Percentiles rank a stretch among this genome's conserved stretches.
phyloP scores from a whole-genome alignment of 2,888 invertebrate genomes.

The Thera britannica region DNA sequence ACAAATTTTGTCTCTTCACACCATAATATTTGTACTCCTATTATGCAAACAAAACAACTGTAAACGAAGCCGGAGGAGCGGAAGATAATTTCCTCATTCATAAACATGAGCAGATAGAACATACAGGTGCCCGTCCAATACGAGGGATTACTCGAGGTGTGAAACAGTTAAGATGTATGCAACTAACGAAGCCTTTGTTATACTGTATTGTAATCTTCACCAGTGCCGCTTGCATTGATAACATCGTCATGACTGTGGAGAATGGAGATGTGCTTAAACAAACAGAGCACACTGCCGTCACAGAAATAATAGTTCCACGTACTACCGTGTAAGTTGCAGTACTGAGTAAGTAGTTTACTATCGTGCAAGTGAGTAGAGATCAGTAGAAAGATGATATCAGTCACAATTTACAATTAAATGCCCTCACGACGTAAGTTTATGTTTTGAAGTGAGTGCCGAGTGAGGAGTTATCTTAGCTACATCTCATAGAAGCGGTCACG shows the following conservation, averaged over 20 bases:
- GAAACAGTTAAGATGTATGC: constrained; percentile 44
- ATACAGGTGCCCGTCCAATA: constrained; percentile 42
- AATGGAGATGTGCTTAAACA: constrained; percentile 22
- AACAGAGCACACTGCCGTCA: constrained; percentile 14
- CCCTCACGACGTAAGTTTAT: constrained; percentile 62
- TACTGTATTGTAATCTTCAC: constrained; percentile 33
- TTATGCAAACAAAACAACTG: constrained; percentile 24
- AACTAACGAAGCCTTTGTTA: constrained; percentile 37
- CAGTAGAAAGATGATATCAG: constrained; percentile 58
- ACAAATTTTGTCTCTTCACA: background rate
- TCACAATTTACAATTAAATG: constrained; percentile 67
- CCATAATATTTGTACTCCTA: constrained; percentile 4
- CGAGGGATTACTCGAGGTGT: constrained; percentile 46
- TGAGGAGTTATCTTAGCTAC: constrained; percentile 67
- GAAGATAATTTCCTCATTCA: constrained; percentile 43
- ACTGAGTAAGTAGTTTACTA: background rate
- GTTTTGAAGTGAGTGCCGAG: constrained; percentile 57
- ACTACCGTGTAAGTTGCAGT: constrained; percentile 7
- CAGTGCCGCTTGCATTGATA: constrained; percentile 44
- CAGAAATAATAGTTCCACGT: no score
- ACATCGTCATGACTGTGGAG: constrained; percentile 42
- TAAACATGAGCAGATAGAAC: constrained; percentile 40
- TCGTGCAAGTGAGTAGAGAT: constrained; percentile 45
- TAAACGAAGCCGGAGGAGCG: constrained; percentile 32
- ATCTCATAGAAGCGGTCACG: constrained; percentile 74